Evolutionary conservation across 2,888 invertebrate species (phyloP).

Genomic region (Gryllus longicercus): DNA sequence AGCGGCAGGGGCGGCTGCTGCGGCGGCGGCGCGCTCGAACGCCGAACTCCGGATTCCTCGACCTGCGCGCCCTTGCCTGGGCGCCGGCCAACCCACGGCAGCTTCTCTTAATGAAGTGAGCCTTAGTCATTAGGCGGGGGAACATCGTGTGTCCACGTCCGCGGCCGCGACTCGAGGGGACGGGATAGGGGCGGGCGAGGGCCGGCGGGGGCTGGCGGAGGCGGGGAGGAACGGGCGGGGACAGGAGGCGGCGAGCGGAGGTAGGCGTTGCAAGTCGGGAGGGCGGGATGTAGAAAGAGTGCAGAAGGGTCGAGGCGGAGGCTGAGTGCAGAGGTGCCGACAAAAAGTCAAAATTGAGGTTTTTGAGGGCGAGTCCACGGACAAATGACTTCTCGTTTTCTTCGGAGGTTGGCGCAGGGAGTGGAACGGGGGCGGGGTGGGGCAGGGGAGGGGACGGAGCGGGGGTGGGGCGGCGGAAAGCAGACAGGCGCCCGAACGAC

Average conservation of each 20-base stretch:
- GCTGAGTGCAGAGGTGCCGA: too few relatives aligned
- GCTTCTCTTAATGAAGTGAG: conserved; percentile 5
- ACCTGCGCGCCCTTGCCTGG: neutral
- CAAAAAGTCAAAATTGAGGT: too few relatives aligned
- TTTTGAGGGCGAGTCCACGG: too few relatives aligned
- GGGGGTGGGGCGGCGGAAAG: neutral
- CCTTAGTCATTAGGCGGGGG: neutral
- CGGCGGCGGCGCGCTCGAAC: too few relatives aligned
- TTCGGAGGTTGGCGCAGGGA: neutral
- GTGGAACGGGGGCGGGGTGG: neutral
- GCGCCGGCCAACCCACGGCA: neutral
- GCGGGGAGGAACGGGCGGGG: neutral
- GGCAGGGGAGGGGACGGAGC: neutral
- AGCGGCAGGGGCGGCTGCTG: too few relatives aligned
- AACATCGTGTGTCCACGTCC: neutral
- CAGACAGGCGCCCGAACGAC: neutral
- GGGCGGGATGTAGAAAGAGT: neutral
- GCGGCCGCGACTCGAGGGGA: neutral
- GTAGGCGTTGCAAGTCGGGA: too few relatives aligned
- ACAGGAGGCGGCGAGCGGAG: neutral
- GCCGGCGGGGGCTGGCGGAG: neutral
- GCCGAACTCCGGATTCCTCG: neutral
- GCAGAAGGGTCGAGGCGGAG: too few relatives aligned
- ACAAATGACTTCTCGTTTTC: too few relatives aligned
- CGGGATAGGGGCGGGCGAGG: neutral